Conservation (phyloP, 1,140 invertebrate genomes). For the Tetramorium alpestre region DNA sequence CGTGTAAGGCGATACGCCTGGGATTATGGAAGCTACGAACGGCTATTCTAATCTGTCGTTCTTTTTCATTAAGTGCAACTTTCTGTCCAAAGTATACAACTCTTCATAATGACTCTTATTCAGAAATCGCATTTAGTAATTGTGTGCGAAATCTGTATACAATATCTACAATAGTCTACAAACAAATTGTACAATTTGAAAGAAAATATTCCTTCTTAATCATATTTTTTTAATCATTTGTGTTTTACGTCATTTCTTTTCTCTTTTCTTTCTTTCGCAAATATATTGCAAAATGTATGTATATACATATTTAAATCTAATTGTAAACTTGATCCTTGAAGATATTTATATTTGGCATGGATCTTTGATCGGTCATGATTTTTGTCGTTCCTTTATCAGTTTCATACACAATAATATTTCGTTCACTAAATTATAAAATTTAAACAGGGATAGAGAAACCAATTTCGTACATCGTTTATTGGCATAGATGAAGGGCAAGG, state of each 20-base stretch:
- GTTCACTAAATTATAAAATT: slow-evolving; percentile 62
- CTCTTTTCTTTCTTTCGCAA: not conserved
- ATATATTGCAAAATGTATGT: not conserved
- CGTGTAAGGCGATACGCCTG: slow-evolving; percentile 82
- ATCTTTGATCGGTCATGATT: not conserved
- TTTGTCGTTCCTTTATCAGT: not conserved
- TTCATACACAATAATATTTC: slow-evolving; percentile 50
- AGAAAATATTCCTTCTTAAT: not conserved
- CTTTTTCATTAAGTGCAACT: slow-evolving; percentile 65
- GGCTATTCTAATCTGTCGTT: slow-evolving; percentile 64
- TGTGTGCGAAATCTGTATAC: not conserved
- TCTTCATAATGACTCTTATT: slow-evolving; percentile 72
- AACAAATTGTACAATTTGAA: not conserved
- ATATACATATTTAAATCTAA: not conserved
- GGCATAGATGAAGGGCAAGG: slow-evolving; percentile 83
- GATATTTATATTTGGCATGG: not conserved
- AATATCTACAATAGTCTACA: not conserved
- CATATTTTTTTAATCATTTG: not conserved
- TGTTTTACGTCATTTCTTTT: not conserved
- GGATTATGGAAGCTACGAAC: slow-evolving; percentile 75
- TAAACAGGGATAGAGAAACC: slow-evolving; percentile 76
- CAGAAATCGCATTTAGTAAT: not conserved
- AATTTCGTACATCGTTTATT: slow-evolving; percentile 83
- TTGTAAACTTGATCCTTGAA: not conserved
- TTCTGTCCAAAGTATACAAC: too few species aligned